phyloP scores from a whole-genome alignment of 2,113 vertebrate species.

The Piaya cayana region DNA sequence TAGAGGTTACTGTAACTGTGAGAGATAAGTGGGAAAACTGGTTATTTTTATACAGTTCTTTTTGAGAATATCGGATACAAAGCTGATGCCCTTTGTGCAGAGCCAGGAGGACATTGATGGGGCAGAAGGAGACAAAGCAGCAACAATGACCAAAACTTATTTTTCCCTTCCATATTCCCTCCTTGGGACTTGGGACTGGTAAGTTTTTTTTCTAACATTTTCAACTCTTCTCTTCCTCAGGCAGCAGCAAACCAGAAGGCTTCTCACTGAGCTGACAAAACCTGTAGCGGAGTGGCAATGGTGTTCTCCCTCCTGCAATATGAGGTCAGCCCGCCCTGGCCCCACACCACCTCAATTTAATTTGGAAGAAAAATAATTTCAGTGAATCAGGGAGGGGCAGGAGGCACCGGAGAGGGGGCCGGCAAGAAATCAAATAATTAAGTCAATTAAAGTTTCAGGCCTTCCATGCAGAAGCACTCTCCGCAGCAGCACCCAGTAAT shows the following conservation, averaged over 20 bases:
- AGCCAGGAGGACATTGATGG: conserved; percentile 1
- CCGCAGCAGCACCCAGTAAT: conserved; percentile 41
- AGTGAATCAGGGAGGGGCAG: not conserved
- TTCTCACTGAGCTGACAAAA: not conserved
- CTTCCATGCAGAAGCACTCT: not conserved
- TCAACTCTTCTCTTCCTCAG: not conserved
- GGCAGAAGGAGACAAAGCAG: conserved; percentile 23
- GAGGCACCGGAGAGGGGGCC: not conserved
- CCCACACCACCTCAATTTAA: not conserved
- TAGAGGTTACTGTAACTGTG: not conserved
- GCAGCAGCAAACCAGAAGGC: not conserved
- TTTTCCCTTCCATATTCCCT: conserved; percentile 4
- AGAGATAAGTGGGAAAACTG: conserved; percentile 18
- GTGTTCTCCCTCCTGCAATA: not conserved
- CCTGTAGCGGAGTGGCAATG: not conserved
- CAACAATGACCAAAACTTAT: not conserved
- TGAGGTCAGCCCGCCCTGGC: conserved; percentile 8
- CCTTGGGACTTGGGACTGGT: not conserved
- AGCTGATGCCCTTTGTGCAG: conserved; percentile 31
- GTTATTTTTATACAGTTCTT: conserved; percentile 36
- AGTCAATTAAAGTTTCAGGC: conserved; percentile 54
- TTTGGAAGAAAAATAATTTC: conserved; percentile 44
- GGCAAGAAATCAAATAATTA: conserved; percentile 48
- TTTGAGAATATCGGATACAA: not conserved
- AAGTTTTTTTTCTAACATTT: not conserved